Percentiles rank a stretch among this genome's conserved stretches.
Conservation (phyloP, 2,888 invertebrate species). For the Criorhina ranunculi region DNA sequence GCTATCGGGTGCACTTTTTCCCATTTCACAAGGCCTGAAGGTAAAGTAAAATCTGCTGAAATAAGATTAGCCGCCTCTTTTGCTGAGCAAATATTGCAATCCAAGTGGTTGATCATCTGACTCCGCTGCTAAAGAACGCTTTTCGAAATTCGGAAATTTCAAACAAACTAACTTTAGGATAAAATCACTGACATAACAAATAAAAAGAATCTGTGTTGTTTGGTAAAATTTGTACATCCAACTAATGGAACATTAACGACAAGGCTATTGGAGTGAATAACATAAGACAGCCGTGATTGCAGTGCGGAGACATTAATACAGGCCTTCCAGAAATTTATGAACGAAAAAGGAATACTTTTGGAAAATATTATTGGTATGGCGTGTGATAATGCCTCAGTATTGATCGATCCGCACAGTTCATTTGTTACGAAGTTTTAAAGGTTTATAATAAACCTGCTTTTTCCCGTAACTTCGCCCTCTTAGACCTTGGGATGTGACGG, state of each 20-base stretch:
- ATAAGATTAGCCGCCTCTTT: background rate
- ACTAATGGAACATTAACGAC: background rate
- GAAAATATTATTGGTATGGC: background rate
- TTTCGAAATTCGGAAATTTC: background rate
- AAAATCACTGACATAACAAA: background rate
- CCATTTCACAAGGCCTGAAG: background rate
- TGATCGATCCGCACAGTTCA: background rate
- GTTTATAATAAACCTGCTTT: too few relatives aligned
- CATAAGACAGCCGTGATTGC: background rate
- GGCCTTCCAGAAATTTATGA: constrained; percentile 5
- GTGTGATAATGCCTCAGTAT: background rate
- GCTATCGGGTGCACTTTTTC: background rate
- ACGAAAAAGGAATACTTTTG: background rate
- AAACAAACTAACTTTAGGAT: background rate
- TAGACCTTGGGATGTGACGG: too few relatives aligned
- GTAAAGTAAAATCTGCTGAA: background rate
- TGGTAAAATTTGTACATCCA: too few relatives aligned
- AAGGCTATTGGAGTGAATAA: background rate
- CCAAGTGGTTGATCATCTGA: background rate
- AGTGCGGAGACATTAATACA: background rate
- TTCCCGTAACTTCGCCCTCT: too few relatives aligned
- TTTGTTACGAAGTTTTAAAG: background rate
- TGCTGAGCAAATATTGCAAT: constrained; percentile 3
- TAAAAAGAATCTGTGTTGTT: too few relatives aligned
- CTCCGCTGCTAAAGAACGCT: too few relatives aligned